Evolutionary conservation across 2,113 vertebrate genomes (phyloP), one percentile per base, ranked within the genome.

Genomic region (Galbula dea): DNA sequence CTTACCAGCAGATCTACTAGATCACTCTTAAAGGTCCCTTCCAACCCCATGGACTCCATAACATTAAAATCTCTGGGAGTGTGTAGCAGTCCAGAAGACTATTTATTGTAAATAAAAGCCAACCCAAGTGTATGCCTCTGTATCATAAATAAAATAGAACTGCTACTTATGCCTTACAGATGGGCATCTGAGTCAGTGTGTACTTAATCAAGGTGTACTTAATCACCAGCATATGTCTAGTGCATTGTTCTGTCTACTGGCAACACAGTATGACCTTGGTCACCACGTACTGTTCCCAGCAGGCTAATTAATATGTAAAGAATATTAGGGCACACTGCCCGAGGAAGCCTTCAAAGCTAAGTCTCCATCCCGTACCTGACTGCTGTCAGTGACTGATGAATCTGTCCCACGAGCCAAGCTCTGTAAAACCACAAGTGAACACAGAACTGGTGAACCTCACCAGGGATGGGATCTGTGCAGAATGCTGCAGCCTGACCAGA

Each of bases 401-500:
- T 10, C 49, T n/a, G 21, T 20, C 58, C 43, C 5, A 1, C 4
- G 24, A 82, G 36, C 43, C 30, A 51, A 36, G 41, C 52, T 62
- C 29, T 16, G 6, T 19, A 67, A 66, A 29, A 67, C 26, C 2
- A 0, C 10, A 52, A 18, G 34, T 15, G 62, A 43, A 59, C 30
- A 11, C 26, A 77, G 37, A 82, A 26, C 22, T 63, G 59, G 19
- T 17, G 21, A 86, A 34, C 15, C 11, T 75, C 77, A 75, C 54
- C 49, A 45, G 1, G 0, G 43, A 43, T 0, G 2, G 34, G 14
- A 49, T 26, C 27, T 37, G n/a, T 2, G 0, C 59, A 51, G 17
- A 2, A 0, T 32, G 19, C 22, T 7, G 0, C 9, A 36, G 36
- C n/a, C 48, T 61, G 41, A 27, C 14, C 51, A 39, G 32, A 34